Percentiles rank a stretch among this genome's conserved stretches.
These are phyloP conservation scores for Solenopsis invicta DNA, from an alignment of 1,140 invertebrate genomes.

Conservation along the genomic window DNA sequence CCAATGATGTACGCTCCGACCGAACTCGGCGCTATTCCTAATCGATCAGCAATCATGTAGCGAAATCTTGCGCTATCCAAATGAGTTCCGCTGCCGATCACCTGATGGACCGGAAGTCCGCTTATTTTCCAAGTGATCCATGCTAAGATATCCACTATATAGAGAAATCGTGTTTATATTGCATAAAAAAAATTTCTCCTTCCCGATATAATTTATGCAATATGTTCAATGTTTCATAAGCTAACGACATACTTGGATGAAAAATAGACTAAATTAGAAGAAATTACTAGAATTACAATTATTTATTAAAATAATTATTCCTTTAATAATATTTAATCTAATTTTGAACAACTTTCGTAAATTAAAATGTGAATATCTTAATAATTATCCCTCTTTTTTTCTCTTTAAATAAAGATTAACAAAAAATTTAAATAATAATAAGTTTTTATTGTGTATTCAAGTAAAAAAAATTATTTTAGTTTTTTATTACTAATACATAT, in stretches of 20 bases:
- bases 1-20: slow-evolving; percentile 89
- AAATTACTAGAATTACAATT: too few relatives aligned
- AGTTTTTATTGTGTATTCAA: neutral
- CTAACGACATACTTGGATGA: neutral
- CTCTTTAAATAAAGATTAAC: neutral
- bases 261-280: too few relatives aligned
- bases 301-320: neutral
- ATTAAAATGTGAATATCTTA: neutral
- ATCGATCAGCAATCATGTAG: slow-evolving; percentile 87
- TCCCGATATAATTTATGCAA: neutral
- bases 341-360: neutral
- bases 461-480: neutral
- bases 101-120: slow-evolving; percentile 88
- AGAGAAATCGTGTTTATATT: slow-evolving; percentile 42
- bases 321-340: neutral
- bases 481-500: neutral
- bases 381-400: neutral
- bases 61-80: slow-evolving; percentile 90
- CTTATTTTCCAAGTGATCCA: slow-evolving; percentile 91
- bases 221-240: neutral
- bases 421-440: neutral
- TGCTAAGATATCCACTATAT: slow-evolving; percentile 89
- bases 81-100: slow-evolving; percentile 90
- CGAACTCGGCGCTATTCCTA: slow-evolving; percentile 88
- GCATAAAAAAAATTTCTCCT: neutral